Base-by-base conservation (phyloP, 2,113 vertebrate species). In the Trematocara stigmaticum region DNA sequence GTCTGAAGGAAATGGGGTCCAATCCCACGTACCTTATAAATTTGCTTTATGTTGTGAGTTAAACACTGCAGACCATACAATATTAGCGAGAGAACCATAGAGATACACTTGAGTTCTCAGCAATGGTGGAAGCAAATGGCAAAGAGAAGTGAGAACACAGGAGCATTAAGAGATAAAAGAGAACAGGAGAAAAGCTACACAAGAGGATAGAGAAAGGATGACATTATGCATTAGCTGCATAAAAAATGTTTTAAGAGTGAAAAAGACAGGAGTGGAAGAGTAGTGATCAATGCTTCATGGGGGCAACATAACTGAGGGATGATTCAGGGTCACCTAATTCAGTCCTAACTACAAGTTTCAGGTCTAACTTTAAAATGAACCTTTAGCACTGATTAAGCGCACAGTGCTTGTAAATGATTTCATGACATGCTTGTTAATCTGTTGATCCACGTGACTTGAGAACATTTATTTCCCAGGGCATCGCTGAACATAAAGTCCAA, bases 401-500 rank as follows among this genome's bases (percentile, higher is more conserved):
- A 80, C 53, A 1, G 52, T 61, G 9, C 45, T 47, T 79, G 35
- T 74, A 23, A 61, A 69, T 91, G 79, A 92, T 91, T 89, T 91
- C 82, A 92, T 56, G 16, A 71, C 55, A 34, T 34, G 45, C 47
- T 31, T 53, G 79, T 79, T 5, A 23, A 11, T 71, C 79, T 90
- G 84, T 88, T 85, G 84, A 85, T 88, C 89, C 92, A 94, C 79
- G 84, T 91, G 87, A 93, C 90, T 49, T 20, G 4, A 52, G 71
- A 81, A 52, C 51, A 8, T 90, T 90, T 88, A 56, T 84, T 93
- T 94, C 89, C 91, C 91, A 91, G 88, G 84, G 26, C 81, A 82
- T 89, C 76, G 82, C 69, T 90, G 84, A 84, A 92, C 82, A 82
- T 85, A 79, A 85, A 93, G 94, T 95, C 91, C 91, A 93, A 92